Evolutionary conservation across 1,140 invertebrate genomes (phyloP).

Genomic region (Delia radicum): DNA sequence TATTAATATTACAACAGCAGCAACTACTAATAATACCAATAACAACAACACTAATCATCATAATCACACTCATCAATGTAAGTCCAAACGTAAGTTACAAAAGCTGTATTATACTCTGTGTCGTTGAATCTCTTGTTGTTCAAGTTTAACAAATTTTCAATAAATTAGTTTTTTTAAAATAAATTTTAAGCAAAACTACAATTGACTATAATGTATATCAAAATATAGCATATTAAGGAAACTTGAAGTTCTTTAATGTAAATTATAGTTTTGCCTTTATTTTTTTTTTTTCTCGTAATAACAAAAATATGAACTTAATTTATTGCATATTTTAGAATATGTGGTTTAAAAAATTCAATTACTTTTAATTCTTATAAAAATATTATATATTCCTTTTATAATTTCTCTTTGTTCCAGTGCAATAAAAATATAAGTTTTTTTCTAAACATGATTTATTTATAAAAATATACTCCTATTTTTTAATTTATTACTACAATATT

Average conservation of each 20-base stretch:
- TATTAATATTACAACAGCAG: background rate
- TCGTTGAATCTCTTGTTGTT: slow-evolving; percentile 38
- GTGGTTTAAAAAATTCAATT: background rate
- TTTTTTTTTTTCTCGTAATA: too few species aligned
- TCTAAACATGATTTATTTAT: background rate
- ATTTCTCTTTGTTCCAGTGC: slow-evolving; percentile 7
- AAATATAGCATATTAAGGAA: too few species aligned
- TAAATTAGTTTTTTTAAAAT: too few species aligned
- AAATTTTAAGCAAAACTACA: too few species aligned
- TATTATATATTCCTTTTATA: background rate
- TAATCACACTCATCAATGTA: slow-evolving; percentile 37
- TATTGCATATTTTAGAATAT: too few species aligned
- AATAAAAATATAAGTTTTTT: slow-evolving; percentile 14
- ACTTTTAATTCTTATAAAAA: background rate
- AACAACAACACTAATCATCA: slow-evolving; percentile 46
- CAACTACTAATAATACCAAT: background rate
- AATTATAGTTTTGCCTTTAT: too few species aligned
- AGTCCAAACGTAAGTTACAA: slow-evolving; percentile 53
- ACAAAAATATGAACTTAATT: too few species aligned
- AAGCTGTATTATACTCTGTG: slow-evolving; percentile 55
- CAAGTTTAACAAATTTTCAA: too few species aligned
- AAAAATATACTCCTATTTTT: background rate
- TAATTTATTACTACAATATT: background rate
- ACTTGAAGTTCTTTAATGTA: too few species aligned
- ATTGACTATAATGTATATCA: too few species aligned